Percentiles rank a stretch among this genome's conserved stretches.
Evolutionary conservation across 2,797 vertebrate genomes (phyloP).

Genomic region (Artibeus lituratus): DNA sequence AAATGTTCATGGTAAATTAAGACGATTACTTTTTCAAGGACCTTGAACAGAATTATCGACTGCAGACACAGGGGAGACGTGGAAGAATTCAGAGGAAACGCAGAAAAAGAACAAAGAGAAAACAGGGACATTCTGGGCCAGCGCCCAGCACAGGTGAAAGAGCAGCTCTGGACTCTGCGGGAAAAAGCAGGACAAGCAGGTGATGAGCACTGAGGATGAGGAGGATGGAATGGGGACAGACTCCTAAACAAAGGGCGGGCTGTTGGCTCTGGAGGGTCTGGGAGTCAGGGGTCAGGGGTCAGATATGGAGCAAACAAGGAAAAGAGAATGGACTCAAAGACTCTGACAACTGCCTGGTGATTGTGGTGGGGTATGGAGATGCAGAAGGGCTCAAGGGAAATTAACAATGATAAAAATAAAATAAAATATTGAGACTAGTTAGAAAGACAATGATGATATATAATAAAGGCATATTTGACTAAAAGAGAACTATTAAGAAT

Average conservation of each 20-base stretch:
- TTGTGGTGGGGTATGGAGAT: too few relatives aligned
- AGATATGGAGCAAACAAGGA: too few relatives aligned
- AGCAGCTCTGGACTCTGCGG: rapidly evolving
- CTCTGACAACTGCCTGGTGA: rapidly evolving
- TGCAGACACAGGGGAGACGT: background rate
- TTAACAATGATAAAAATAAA: too few relatives aligned
- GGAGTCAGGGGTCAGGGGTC: too few relatives aligned
- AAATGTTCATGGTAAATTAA: background rate
- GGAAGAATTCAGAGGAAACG: background rate
- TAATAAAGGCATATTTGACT: too few relatives aligned
- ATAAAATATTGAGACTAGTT: too few relatives aligned
- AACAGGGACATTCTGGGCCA: rapidly evolving
- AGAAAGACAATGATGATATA: too few relatives aligned
- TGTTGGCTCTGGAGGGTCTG: too few relatives aligned
- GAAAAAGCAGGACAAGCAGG: rapidly evolving
- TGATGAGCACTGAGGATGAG: background rate
- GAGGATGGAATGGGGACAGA: rapidly evolving
- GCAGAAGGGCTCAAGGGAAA: too few relatives aligned
- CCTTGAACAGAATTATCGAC: rapidly evolving
- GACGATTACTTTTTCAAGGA: background rate
- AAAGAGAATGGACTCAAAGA: too few relatives aligned
- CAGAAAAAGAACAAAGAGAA: background rate
- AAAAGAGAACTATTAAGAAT: too few relatives aligned
- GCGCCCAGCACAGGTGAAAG: rapidly evolving
- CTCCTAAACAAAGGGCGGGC: too few relatives aligned